Conservation (phyloP, 2,888 invertebrate genomes). For the Syritta pipiens region DNA sequence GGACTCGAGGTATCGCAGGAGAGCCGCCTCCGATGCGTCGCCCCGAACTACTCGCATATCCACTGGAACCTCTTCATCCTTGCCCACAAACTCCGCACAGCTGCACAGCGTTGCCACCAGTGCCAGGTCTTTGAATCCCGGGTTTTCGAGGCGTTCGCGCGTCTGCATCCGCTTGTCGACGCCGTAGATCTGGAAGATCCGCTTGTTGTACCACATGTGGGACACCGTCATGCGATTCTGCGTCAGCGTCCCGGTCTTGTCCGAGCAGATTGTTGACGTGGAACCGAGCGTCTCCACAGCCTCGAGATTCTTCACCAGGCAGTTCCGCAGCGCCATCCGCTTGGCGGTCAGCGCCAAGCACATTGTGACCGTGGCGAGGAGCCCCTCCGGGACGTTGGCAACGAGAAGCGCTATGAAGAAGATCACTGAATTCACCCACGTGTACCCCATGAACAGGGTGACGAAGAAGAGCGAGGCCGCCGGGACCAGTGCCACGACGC, state of each 20-base stretch:
- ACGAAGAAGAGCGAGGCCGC: conserved; percentile 97
- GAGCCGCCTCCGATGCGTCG: conserved; percentile 93
- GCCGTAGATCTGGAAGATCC: conserved; percentile 98
- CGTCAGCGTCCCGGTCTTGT: conserved; percentile 97
- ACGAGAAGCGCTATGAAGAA: conserved; percentile 99
- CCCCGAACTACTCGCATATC: conserved; percentile 93
- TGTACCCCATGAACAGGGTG: conserved; percentile 95
- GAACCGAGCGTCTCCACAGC: conserved; percentile 98
- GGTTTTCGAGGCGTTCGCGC: conserved; percentile 87
- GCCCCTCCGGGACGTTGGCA: conserved; percentile 98
- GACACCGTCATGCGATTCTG: conserved; percentile 99
- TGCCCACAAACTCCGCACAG: conserved; percentile 95
- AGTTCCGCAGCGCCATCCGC: conserved; percentile 98
- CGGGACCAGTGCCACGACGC: conserved; percentile 92
- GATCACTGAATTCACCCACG: conserved; percentile 97
- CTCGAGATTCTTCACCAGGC: conserved; percentile 97
- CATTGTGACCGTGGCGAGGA: conserved; percentile 97
- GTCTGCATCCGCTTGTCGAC: conserved; percentile 92
- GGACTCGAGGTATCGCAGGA: conserved; percentile 92
- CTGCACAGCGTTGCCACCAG: conserved; percentile 96
- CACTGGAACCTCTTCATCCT: conserved; percentile 91
- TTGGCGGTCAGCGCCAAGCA: conserved; percentile 97
- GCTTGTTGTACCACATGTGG: conserved; percentile 99
- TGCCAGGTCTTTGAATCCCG: conserved; percentile 89
- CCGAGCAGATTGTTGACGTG: conserved; percentile 98